These are phyloP conservation scores for Xyrauchen texanus DNA, from an alignment of 2,113 vertebrate species.

Conservation along the genomic window DNA sequence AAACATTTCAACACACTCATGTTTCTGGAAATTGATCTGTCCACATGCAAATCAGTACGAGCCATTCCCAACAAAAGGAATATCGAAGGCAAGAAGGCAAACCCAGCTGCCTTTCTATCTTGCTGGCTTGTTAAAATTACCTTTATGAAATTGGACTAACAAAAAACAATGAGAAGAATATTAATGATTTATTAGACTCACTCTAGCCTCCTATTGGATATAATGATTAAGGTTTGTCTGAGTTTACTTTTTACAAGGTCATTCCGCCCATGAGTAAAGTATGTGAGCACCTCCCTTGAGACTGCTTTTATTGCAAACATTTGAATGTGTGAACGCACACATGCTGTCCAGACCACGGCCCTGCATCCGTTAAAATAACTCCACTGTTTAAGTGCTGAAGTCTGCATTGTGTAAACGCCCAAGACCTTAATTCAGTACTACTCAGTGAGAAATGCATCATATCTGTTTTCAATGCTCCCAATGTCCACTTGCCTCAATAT, in stretches of 20 bases:
- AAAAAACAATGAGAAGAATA: not conserved
- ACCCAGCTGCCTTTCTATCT: not conserved
- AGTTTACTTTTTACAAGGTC: slow-evolving; percentile 12
- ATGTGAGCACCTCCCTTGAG: not conserved
- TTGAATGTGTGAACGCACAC: not conserved
- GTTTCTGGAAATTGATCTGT: slow-evolving; percentile 10
- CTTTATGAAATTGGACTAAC: not conserved
- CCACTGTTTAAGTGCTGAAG: slow-evolving; percentile 20
- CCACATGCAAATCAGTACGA: not conserved
- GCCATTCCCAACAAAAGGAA: not conserved
- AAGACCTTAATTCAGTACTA: not conserved
- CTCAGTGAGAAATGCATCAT: not conserved
- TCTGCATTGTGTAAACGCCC: not conserved
- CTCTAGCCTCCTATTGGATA: not conserved
- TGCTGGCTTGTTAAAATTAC: not conserved
- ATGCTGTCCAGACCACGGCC: not conserved
- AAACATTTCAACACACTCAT: slow-evolving; percentile 17
- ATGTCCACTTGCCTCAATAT: not conserved
- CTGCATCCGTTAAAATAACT: slow-evolving; percentile 26
- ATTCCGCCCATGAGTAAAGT: not conserved
- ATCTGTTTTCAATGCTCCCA: not conserved
- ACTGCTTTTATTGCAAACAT: not conserved
- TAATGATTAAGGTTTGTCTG: not conserved
- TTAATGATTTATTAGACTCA: not conserved
- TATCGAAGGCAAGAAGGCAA: not conserved